Conservation (phyloP, 53 echinoderm and acorn worm species). For the Apostichopus leukothele region DNA sequence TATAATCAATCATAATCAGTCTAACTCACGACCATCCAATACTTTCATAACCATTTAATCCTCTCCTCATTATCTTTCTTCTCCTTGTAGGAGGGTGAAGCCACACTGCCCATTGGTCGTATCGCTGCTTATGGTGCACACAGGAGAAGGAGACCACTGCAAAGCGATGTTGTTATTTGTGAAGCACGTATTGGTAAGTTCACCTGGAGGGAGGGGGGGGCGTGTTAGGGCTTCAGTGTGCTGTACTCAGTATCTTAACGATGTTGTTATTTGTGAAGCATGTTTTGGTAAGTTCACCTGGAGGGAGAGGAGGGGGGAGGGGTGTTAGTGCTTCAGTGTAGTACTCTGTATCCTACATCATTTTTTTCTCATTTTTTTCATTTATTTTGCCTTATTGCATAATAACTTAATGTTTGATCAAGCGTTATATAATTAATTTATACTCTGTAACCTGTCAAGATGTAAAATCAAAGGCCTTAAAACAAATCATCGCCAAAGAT, state of each 20-base stretch:
- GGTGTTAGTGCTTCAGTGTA: too few species aligned
- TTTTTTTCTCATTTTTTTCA: too few species aligned
- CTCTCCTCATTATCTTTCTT: not conserved
- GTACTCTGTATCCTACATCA: not conserved
- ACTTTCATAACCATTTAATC: not conserved
- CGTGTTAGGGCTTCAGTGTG: too few species aligned
- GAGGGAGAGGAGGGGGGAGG: too few species aligned
- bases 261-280: constrained; percentile 65
- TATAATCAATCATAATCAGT: not conserved
- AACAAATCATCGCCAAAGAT: too few species aligned
- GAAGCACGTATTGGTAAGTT: constrained; percentile 73
- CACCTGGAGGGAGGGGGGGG: too few species aligned
- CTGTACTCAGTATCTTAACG: not conserved
- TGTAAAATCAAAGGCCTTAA: too few species aligned
- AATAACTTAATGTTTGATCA: too few species aligned
- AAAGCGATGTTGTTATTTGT: constrained; percentile 63
- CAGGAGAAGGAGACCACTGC: constrained; percentile 71
- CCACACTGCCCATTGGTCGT: constrained; percentile 75
- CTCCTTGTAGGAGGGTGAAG: constrained; percentile 66
- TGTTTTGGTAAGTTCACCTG: constrained; percentile 61
- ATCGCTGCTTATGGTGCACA: constrained; percentile 78
- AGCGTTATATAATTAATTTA: too few species aligned
- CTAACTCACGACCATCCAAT: not conserved
- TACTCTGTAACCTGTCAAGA: too few species aligned
- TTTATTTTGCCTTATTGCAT: too few species aligned